Percentiles rank a stretch among this genome's conserved stretches.
These are phyloP conservation scores for Stylophora pistillata DNA, from an alignment of 64 coral and sea anemone genomes.

Conservation along the genomic window DNA sequence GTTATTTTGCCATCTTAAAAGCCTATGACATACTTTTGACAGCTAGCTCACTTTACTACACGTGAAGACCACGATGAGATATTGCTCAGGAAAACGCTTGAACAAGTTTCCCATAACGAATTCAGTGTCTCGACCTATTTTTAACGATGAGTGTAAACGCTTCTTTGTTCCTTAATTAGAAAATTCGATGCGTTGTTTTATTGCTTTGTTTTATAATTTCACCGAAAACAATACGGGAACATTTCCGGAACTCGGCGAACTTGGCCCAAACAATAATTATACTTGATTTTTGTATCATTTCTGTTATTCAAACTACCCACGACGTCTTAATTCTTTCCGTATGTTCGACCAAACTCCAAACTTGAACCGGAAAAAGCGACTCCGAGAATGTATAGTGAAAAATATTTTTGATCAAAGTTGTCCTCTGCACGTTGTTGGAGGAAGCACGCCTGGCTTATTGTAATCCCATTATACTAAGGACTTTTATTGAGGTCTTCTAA, in stretches of 20 bases:
- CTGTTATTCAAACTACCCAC: background rate
- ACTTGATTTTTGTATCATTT: background rate
- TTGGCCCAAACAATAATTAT: background rate
- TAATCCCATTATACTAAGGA: background rate
- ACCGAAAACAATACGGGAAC: background rate
- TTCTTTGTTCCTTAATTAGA: background rate
- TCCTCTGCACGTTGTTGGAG: background rate
- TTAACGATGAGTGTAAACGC: background rate
- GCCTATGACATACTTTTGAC: background rate
- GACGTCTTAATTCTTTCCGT: background rate
- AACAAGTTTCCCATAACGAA: background rate
- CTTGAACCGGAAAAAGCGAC: background rate
- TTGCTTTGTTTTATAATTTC: background rate
- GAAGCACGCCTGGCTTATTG: background rate
- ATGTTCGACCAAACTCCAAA: background rate
- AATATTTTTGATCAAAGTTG: background rate
- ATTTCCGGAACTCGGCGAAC: slow-evolving; percentile 2
- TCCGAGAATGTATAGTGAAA: background rate
- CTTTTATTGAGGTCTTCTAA: background rate
- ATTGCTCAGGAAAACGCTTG: background rate
- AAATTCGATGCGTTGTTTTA: slow-evolving; percentile 9
- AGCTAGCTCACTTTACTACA: background rate
- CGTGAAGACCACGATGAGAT: background rate
- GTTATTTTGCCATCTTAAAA: background rate
- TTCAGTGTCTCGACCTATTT: background rate